Percentiles rank a stretch among this genome's conserved stretches.
phyloP scores from a whole-genome alignment of 1,140 invertebrate species.

The Triops cancriformis region DNA sequence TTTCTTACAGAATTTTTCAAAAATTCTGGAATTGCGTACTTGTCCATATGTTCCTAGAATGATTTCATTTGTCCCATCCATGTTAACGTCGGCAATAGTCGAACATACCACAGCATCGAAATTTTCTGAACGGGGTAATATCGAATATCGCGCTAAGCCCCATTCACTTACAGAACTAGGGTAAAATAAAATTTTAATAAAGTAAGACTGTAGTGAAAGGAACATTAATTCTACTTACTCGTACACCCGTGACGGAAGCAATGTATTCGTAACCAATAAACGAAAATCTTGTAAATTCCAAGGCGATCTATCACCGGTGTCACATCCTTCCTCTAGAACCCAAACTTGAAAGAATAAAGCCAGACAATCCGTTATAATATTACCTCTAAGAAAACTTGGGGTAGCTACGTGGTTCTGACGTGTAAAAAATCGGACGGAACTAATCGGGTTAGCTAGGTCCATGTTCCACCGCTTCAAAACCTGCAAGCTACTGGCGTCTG shows the following conservation, averaged over 20 bases:
- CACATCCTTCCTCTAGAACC: neutral
- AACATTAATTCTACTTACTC: constrained; percentile 40
- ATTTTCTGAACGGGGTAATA: constrained; percentile 46
- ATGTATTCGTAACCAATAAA: constrained; percentile 50
- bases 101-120: constrained; percentile 51
- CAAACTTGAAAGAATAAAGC: constrained; percentile 15
- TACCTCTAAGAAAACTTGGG: constrained; percentile 18
- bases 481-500: constrained; percentile 44
- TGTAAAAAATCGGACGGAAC: constrained; percentile 47
- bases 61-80: constrained; percentile 62
- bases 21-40: constrained; percentile 35
- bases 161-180: constrained; percentile 50
- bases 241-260: constrained; percentile 51
- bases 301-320: neutral
- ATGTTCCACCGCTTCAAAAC: constrained; percentile 45
- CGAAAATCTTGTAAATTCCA: constrained; percentile 39
- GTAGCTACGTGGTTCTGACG: constrained; percentile 29
- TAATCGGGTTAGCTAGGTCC: constrained; percentile 51
- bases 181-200: constrained; percentile 28
- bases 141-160: constrained; percentile 45
- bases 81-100: constrained; percentile 58
- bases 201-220: neutral
- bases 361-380: constrained; percentile 22
- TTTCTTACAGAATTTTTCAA: neutral
- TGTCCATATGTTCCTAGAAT: constrained; percentile 59